phyloP scores from a whole-genome alignment of 2,888 invertebrate genomes.

The Patella pellucida region DNA sequence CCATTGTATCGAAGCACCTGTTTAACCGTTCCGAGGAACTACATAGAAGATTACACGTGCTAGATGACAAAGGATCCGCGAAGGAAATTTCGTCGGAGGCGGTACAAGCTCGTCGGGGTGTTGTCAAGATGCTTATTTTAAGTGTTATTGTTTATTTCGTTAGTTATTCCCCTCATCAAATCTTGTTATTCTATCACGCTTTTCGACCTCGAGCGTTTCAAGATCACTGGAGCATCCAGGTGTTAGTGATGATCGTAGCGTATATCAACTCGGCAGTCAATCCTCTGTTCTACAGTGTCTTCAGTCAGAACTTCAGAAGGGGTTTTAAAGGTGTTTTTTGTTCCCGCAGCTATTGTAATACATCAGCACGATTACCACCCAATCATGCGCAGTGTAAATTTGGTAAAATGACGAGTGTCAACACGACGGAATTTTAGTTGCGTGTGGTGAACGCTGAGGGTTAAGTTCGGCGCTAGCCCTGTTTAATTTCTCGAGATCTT shows the following conservation, averaged over 20 bases:
- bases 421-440: no score
- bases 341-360: neutral
- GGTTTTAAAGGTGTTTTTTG: constrained; percentile 4
- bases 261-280: constrained; percentile 71
- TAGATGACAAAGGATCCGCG: constrained; percentile 48
- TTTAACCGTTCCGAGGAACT: constrained; percentile 62
- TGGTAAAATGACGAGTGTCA: no score
- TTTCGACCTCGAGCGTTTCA: constrained; percentile 60
- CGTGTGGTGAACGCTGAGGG: no score
- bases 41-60: constrained; percentile 49
- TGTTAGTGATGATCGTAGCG: constrained; percentile 68
- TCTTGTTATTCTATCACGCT: constrained; percentile 65
- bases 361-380: no score
- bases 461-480: no score
- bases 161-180: constrained; percentile 72
- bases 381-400: no score
- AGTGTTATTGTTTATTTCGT: constrained; percentile 66
- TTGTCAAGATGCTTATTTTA: constrained; percentile 40
- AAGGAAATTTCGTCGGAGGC: constrained; percentile 56
- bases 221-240: constrained; percentile 65
- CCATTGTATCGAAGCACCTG: constrained; percentile 64
- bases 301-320: constrained; percentile 68
- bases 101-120: constrained; percentile 39
- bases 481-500: no score
- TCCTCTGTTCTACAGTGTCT: constrained; percentile 70